phyloP scores from a whole-genome alignment of 2,113 vertebrate species.

The Diphyllodes magnificus region DNA sequence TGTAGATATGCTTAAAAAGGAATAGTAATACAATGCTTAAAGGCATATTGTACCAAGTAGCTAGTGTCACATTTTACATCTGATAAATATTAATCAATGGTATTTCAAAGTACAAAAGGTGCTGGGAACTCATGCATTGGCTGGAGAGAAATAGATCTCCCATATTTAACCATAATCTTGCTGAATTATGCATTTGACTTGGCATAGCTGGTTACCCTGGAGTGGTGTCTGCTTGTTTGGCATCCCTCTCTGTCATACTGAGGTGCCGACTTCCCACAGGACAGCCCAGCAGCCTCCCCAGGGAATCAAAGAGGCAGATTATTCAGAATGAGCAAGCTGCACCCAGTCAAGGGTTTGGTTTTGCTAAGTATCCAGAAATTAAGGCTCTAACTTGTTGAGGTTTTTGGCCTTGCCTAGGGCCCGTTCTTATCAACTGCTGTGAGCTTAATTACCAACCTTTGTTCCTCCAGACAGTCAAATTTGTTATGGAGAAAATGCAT shows the following conservation, averaged over 20 bases:
- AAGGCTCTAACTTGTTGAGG: neutral
- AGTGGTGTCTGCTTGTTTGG: neutral
- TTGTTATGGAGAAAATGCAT: conserved; percentile 8
- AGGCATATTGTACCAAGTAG: neutral
- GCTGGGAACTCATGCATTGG: neutral
- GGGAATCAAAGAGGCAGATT: neutral
- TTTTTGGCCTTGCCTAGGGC: neutral
- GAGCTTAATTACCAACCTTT: conserved; percentile 17
- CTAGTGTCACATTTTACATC: neutral
- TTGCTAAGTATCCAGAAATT: conserved; percentile 19
- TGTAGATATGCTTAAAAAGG: neutral
- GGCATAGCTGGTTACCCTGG: neutral
- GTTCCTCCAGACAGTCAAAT: conserved; percentile 40
- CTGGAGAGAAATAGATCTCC: neutral
- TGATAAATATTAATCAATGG: neutral
- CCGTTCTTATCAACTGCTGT: neutral
- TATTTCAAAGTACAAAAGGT: neutral
- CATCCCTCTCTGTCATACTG: neutral
- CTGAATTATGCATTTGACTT: neutral
- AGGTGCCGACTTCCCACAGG: neutral
- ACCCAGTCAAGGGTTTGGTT: neutral
- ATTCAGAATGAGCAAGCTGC: neutral
- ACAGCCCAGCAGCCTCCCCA: neutral
- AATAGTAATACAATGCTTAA: neutral
- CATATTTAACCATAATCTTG: neutral